phyloP scores from a whole-genome alignment of 2,888 invertebrate species.

The Coelopa pilipes region DNA sequence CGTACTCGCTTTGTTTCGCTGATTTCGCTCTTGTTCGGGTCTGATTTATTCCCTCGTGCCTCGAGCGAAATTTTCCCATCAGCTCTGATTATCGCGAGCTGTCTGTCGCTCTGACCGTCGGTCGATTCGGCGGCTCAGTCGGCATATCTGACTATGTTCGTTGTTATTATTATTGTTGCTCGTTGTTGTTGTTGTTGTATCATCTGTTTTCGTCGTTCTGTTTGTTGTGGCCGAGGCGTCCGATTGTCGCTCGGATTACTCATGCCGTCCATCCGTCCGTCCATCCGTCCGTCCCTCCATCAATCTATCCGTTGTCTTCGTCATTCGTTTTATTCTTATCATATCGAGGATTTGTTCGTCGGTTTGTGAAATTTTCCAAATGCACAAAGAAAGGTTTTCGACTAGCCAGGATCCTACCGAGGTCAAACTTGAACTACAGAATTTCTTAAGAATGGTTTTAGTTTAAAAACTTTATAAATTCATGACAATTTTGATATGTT shows the following conservation, averaged over 20 bases:
- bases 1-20: background rate
- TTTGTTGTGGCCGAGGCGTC: conserved; percentile 5
- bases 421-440: no score
- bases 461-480: no score
- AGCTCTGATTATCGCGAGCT: conserved; percentile 11
- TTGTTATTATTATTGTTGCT: background rate
- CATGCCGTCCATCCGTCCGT: background rate
- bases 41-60: background rate
- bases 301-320: background rate
- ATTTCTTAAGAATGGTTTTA: no score
- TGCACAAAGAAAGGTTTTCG: no score
- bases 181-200: background rate
- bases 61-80: conserved; percentile 19
- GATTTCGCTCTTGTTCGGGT: background rate
- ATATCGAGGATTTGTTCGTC: no score
- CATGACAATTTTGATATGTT: no score
- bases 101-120: no score
- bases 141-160: conserved; percentile 5
- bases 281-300: no score
- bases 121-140: background rate
- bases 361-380: no score
- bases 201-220: background rate
- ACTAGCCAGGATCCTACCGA: no score
- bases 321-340: background rate
- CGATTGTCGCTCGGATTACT: conserved; percentile 7